Evolutionary conservation across 2,888 invertebrate species (phyloP), one percentile per base, ranked within the genome.

Genomic region (Lasioglossum vierecki): DNA sequence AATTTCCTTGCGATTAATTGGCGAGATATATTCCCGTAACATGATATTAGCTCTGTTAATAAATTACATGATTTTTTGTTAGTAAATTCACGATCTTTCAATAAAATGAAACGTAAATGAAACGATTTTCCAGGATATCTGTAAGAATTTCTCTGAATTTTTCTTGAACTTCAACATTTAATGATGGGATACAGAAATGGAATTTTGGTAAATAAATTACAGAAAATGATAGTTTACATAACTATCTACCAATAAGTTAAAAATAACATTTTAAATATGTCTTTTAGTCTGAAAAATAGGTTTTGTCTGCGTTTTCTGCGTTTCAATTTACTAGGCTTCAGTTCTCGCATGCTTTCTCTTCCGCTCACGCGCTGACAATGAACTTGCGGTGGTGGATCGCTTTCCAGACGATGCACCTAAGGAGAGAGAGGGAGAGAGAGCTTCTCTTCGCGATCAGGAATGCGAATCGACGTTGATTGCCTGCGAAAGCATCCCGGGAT

Each of bases 401-500:
- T 63, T 73, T 74, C 77, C 41, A 77, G 68, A 53, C 63, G 35
- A 30, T 41, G 39, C 39, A 18, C n/a, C 68, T 68, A 76, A 86
- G 83, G 79, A 76, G 80, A 18, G 18, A 18, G 30, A 53, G 70
- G 2, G 22, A 2, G 49, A 49, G 49, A 18, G 63, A 41, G 66
- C 78, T 49, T n/a, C 46, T 44, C 80, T 82, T 77, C 74, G 66
- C 46, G 44, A 30, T 49, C 70, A 78, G 74, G 82, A 83, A 85
- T 83, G 87, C 83, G 86, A 77, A 82, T 77, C 71, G 85, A 78
- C 84, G 85, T 83, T 86, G 86, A 86, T 86, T 86, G 74, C 80
- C 80, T 53, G 73, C 22, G 39, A 82, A 85, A 86, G 82, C 85
- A 79, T 85, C 72, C 73, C 39, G 26, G 76, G 84, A 85, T 86